A percentile compares a stretch with the other conserved stretches of the same genome.
These are phyloP conservation scores for Mirounga angustirostris DNA, from an alignment of 2,113 vertebrate species.

Conservation along the genomic window DNA sequence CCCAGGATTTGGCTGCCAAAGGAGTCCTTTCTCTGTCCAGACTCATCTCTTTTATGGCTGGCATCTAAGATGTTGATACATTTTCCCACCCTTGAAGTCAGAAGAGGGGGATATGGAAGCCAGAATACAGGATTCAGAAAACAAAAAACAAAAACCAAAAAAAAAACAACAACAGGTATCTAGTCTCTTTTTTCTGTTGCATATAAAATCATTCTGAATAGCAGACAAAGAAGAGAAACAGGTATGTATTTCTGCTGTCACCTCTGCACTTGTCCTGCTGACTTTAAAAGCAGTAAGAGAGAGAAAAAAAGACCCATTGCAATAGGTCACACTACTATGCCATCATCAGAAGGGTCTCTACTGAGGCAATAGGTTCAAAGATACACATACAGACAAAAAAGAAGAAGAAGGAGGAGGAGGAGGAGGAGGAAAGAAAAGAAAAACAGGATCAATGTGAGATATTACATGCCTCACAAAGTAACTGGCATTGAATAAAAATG, in stretches of 20 bases:
- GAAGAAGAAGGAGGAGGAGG: too few relatives aligned
- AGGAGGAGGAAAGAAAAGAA: neutral
- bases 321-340: neutral
- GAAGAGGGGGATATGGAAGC: neutral
- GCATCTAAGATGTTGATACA: neutral
- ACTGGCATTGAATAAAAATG: neutral
- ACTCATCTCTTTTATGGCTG: neutral
- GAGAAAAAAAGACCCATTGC: neutral
- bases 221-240: neutral
- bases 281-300: neutral
- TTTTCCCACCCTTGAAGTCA: neutral
- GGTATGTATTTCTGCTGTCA: neutral
- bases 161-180: neutral
- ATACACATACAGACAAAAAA: neutral
- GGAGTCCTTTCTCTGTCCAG: neutral
- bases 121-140: neutral
- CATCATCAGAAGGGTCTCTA: neutral
- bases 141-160: neutral
- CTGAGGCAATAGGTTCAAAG: neutral
- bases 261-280: neutral
- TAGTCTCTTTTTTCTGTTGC: neutral
- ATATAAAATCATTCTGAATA: neutral
- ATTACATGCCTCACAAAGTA: neutral
- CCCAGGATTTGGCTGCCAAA: neutral
- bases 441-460: neutral